Evolutionary conservation across 2,888 invertebrate genomes (phyloP).

Genomic region (Sussaba pulchella): DNA sequence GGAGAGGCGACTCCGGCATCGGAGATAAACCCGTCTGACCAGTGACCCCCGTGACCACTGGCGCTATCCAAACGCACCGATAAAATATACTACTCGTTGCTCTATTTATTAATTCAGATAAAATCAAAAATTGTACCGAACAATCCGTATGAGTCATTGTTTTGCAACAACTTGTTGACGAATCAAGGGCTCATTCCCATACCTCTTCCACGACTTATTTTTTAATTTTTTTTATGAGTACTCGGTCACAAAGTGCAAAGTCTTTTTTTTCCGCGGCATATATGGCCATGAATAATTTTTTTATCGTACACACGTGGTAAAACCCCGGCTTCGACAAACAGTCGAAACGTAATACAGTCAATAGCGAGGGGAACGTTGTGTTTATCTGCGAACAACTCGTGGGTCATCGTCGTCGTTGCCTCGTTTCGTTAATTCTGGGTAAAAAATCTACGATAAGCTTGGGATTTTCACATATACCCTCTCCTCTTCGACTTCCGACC

Average conservation of each 20-base stretch:
- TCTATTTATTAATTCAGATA: not conserved
- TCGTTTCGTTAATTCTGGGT: constrained; percentile 26
- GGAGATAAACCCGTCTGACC: not conserved
- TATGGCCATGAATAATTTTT: not conserved
- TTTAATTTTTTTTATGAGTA: too few relatives aligned
- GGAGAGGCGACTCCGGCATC: too few relatives aligned
- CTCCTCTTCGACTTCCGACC: not conserved
- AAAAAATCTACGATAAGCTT: constrained; percentile 40
- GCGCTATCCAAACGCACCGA: not conserved
- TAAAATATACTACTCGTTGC: not conserved
- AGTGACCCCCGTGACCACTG: constrained; percentile 3
- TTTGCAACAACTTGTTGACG: too few relatives aligned
- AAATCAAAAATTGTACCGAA: too few relatives aligned
- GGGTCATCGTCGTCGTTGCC: constrained; percentile 24
- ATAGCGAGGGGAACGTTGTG: not conserved
- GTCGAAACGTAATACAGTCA: not conserved
- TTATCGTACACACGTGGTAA: constrained; percentile 9
- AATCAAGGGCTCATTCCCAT: too few relatives aligned
- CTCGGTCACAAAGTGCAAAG: too few relatives aligned
- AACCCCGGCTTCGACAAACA: constrained; percentile 26
- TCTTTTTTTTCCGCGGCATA: not conserved
- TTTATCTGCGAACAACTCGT: constrained; percentile 5
- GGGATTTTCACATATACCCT: constrained; percentile 39
- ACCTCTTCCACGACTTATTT: too few relatives aligned
- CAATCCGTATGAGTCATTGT: too few relatives aligned